A percentile compares a stretch with the other conserved stretches of the same genome.
phyloP scores from a whole-genome alignment of 2,797 vertebrate genomes.

The Linurgus olivaceus region DNA sequence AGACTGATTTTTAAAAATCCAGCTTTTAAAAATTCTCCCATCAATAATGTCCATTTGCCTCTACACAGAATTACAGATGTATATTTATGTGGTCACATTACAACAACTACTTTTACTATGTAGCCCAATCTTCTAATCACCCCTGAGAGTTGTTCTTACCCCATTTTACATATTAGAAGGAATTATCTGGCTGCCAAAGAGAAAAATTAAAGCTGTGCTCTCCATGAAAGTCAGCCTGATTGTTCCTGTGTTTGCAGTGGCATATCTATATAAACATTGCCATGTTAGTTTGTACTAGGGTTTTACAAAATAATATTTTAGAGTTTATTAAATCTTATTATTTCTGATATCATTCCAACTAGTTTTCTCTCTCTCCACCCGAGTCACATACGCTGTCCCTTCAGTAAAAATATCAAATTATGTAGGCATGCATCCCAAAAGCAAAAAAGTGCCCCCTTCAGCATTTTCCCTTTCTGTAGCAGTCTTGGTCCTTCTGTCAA shows the following conservation, averaged over 20 bases:
- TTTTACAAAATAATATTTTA: neutral
- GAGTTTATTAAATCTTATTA: neutral
- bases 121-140: neutral
- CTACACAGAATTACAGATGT: neutral
- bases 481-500: neutral
- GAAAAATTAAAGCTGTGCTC: neutral
- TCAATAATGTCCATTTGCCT: neutral
- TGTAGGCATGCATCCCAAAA: neutral
- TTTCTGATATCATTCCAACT: neutral
- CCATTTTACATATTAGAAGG: neutral
- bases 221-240: neutral
- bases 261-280: neutral
- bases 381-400: neutral
- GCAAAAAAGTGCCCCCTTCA: neutral
- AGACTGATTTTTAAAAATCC: neutral
- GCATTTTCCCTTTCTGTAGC: neutral
- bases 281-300: neutral
- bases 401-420: neutral
- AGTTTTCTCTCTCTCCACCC: neutral
- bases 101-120: neutral
- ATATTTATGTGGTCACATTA: neutral
- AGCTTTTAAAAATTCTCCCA: neutral
- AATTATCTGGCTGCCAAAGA: neutral
- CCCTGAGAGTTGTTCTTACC: neutral
- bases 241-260: neutral